Conservation (phyloP, 2,888 invertebrate genomes). For the Nomada flava region DNA sequence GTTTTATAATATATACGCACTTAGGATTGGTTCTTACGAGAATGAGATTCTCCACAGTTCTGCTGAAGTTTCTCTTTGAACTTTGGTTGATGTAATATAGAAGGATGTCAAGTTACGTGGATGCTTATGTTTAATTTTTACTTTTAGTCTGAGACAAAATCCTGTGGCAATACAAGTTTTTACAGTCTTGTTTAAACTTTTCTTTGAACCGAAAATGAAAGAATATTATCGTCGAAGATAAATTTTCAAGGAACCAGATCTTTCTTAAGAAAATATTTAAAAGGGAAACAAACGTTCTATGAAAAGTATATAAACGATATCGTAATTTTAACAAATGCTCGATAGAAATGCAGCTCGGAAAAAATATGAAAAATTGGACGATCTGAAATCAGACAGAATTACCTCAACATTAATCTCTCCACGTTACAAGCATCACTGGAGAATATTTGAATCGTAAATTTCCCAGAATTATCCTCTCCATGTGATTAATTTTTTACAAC, state of each 20-base stretch:
- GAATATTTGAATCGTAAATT: constrained; percentile 13
- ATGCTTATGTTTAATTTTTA: background rate
- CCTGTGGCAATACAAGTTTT: background rate
- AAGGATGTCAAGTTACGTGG: background rate
- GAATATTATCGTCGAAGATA: background rate
- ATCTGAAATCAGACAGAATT: no score
- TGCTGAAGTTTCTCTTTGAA: background rate
- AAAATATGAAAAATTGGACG: no score
- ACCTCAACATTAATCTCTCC: background rate
- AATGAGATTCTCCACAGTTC: background rate
- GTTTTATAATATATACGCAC: no score
- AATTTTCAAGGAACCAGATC: background rate
- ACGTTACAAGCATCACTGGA: background rate
- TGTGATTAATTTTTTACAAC: constrained; percentile 7
- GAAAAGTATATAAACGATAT: no score
- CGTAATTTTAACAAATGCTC: no score
- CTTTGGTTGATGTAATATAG: background rate
- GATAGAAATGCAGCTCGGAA: no score
- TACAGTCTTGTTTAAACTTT: background rate
- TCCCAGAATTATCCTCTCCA: background rate
- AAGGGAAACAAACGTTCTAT: no score
- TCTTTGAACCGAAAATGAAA: background rate
- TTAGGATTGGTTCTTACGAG: background rate
- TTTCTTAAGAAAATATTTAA: background rate
- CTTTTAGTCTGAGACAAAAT: background rate